These are phyloP conservation scores for Electrophaes corylata DNA, from an alignment of 2,888 invertebrate genomes.

Conservation along the genomic window DNA sequence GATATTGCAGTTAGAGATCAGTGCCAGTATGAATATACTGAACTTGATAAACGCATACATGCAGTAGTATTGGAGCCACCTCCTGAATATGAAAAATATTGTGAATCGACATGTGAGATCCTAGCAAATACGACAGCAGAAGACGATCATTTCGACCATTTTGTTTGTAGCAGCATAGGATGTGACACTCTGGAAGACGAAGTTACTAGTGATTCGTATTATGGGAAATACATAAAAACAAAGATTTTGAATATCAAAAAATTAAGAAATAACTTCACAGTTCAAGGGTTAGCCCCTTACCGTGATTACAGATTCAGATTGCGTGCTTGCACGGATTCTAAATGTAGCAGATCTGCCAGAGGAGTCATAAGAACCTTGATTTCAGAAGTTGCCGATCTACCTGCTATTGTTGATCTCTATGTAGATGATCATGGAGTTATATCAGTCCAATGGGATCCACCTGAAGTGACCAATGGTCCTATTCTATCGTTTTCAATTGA, in stretches of 20 bases:
- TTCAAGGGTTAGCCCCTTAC: conserved; percentile 66
- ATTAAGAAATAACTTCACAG: conserved; percentile 51
- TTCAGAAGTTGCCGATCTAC: conserved; percentile 58
- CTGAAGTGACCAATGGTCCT: conserved; percentile 66
- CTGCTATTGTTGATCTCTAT: conserved; percentile 45
- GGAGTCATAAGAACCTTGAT: conserved; percentile 63
- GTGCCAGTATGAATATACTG: conserved; percentile 54
- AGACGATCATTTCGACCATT: conserved; percentile 63
- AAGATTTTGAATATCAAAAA: conserved; percentile 56
- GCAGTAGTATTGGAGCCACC: conserved; percentile 68
- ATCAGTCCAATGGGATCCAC: conserved; percentile 64
- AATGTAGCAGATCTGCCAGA: conserved; percentile 66
- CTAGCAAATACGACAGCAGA: conserved; percentile 54
- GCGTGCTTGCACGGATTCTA: conserved; percentile 58
- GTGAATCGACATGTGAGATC: conserved; percentile 70
- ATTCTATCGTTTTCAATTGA: conserved; percentile 68
- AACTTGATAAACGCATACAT: conserved; percentile 61
- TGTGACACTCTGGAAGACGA: conserved; percentile 56
- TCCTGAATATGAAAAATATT: conserved; percentile 60
- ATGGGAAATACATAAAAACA: conserved; percentile 55
- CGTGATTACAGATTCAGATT: conserved; percentile 72
- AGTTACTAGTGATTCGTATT: conserved; percentile 52
- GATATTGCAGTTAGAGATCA: conserved; percentile 56
- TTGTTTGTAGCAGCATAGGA: conserved; percentile 54
- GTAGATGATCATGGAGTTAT: conserved; percentile 53